Evolutionary conservation across 2,113 vertebrate species (phyloP).

Genomic region (Polypterus senegalus): DNA sequence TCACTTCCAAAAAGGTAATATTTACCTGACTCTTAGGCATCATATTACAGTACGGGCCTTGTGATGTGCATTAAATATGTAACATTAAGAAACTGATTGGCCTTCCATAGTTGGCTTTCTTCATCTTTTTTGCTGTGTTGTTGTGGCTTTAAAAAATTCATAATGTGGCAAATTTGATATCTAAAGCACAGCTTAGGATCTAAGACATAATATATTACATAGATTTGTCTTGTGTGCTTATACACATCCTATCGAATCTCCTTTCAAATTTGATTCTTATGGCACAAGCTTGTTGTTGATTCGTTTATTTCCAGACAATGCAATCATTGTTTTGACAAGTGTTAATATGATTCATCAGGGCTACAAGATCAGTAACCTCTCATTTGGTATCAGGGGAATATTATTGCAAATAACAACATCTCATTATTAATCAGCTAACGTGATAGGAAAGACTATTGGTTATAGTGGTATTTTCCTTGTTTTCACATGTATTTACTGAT

Average conservation of each 20-base stretch:
- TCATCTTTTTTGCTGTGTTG: too few species aligned
- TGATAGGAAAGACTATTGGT: too few species aligned
- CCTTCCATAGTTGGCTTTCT: slow-evolving; percentile 19
- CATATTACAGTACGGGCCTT: slow-evolving; percentile 21
- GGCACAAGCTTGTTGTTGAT: slow-evolving; percentile 16
- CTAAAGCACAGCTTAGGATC: slow-evolving; percentile 8
- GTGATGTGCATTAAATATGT: slow-evolving; percentile 33
- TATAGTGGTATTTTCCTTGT: too few species aligned
- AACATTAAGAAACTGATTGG: slow-evolving; percentile 17
- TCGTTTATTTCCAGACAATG: slow-evolving; percentile 18
- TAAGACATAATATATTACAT: background rate
- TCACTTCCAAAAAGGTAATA: slow-evolving; percentile 25
- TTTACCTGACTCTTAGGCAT: slow-evolving; percentile 29
- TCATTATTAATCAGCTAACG: slow-evolving; percentile 16
- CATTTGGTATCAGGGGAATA: slow-evolving; percentile 4
- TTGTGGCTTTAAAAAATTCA: slow-evolving; percentile 21
- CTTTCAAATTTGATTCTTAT: background rate
- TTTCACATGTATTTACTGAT: too few species aligned
- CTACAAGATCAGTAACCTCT: slow-evolving; percentile 22
- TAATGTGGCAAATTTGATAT: slow-evolving; percentile 8
- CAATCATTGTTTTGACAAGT: slow-evolving; percentile 16
- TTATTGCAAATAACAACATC: slow-evolving; percentile 8
- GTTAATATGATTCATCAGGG: slow-evolving; percentile 25
- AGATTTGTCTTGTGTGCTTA: too few species aligned
- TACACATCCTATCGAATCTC: background rate